phyloP scores from a whole-genome alignment of 1,140 invertebrate species.

The Papilio glaucus region DNA sequence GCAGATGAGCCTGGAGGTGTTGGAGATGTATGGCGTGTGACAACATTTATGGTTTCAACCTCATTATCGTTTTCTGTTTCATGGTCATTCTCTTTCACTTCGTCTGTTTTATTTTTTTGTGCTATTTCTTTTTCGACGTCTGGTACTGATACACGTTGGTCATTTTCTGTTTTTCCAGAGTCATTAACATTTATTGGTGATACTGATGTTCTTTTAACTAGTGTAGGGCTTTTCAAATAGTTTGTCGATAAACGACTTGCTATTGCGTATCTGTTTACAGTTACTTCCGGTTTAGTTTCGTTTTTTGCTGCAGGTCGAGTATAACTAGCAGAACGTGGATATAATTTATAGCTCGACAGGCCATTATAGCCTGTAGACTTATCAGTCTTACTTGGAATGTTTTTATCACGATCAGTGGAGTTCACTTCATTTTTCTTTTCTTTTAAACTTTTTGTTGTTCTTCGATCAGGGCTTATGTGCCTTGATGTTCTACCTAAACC shows the following conservation, averaged over 20 bases:
- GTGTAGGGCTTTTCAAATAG: slow-evolving; percentile 69
- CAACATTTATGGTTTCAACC: slow-evolving; percentile 84
- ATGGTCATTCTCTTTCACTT: slow-evolving; percentile 42
- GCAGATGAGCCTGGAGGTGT: slow-evolving; percentile 87
- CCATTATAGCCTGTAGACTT: slow-evolving; percentile 75
- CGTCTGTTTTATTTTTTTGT: slow-evolving; percentile 38
- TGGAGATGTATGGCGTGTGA: slow-evolving; percentile 90
- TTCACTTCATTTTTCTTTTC: slow-evolving; percentile 73
- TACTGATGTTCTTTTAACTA: slow-evolving; percentile 60
- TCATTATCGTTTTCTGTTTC: slow-evolving; percentile 47
- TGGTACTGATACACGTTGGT: slow-evolving; percentile 50
- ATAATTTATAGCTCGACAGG: slow-evolving; percentile 79
- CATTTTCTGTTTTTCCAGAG: slow-evolving; percentile 52
- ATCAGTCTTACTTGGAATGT: slow-evolving; percentile 82
- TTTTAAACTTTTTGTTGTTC: slow-evolving; percentile 64
- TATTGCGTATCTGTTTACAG: slow-evolving; percentile 72
- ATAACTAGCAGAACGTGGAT: slow-evolving; percentile 73
- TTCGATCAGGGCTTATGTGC: slow-evolving; percentile 70
- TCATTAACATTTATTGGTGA: slow-evolving; percentile 64
- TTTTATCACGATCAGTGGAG: slow-evolving; percentile 76
- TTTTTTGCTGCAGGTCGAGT: slow-evolving; percentile 53
- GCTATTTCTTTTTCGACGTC: slow-evolving; percentile 41
- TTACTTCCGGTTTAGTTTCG: slow-evolving; percentile 59
- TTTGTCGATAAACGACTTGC: slow-evolving; percentile 67
- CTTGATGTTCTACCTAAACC: slow-evolving; percentile 63